Evolutionary conservation across 2,888 invertebrate species (phyloP).

Genomic region (Ctena decussata): DNA sequence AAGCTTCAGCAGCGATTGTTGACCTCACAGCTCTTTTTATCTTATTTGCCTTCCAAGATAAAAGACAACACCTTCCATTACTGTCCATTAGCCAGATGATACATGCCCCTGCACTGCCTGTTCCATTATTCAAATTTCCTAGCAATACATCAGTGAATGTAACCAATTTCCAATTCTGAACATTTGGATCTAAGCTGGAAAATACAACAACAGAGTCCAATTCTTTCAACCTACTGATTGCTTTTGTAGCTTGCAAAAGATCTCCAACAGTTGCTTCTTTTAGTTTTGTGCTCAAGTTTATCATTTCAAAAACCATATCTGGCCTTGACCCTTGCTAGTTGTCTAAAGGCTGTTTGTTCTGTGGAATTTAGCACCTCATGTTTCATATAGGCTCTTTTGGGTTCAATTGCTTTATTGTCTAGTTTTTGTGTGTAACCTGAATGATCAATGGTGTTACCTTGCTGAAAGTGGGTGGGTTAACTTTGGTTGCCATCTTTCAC

Average conservation of each 20-base stretch:
- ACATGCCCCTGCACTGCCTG: background rate
- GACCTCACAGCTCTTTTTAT: slow-evolving; percentile 59
- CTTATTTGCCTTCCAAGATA: slow-evolving; percentile 57
- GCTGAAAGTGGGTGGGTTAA: no score
- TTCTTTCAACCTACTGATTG: background rate
- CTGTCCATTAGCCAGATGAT: background rate
- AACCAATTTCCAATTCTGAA: background rate
- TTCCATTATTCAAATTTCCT: background rate
- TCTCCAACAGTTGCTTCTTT: slow-evolving; percentile 6
- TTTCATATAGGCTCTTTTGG: slow-evolving; percentile 4
- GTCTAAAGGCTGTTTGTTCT: background rate
- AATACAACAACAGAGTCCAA: background rate
- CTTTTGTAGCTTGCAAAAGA: background rate
- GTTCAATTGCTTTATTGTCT: background rate
- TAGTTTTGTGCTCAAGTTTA: background rate
- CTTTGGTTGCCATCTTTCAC: background rate
- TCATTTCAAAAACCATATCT: slow-evolving; percentile 6
- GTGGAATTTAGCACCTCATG: background rate
- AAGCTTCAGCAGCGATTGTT: slow-evolving; percentile 61
- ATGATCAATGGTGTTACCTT: background rate
- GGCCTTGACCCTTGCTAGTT: slow-evolving; percentile 10
- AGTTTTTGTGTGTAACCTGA: slow-evolving; percentile 2
- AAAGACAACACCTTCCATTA: slow-evolving; percentile 50
- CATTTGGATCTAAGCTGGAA: background rate
- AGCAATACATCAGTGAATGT: background rate